Evolutionary conservation across 2,888 invertebrate genomes (phyloP), one percentile per base, ranked within the genome.

Genomic region (Drosophila gaucha): DNA sequence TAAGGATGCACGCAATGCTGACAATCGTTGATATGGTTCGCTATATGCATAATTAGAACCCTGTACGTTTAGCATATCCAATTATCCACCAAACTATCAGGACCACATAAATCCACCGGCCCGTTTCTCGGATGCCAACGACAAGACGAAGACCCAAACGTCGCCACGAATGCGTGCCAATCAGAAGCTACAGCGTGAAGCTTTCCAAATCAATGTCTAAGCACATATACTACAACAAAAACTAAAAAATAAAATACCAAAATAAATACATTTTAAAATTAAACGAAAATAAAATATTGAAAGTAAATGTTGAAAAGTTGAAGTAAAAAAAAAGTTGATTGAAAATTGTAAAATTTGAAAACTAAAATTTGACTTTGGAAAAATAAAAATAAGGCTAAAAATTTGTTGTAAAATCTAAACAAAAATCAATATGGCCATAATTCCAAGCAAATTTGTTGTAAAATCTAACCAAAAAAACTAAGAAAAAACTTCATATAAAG

Each of bases 41-140:
- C 75, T 82, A 85, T 78, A 75, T 65, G 70, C 72, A 68, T 86
- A 83, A 83, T 80, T 82, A 83, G 83, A 83, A 83, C 87, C 78
- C 85, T 85, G 74, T 85, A 87, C 79, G 88, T 85, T 78, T 93
- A 95, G 95, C 93, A 95, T 95, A 93, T 95, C 95, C 83, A 95
- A 95, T 92, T 95, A 95, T 92, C 95, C 94, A 87, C 94, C 94
- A 85, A 95, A 95, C 92, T 96, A 95, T 94, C 95, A 95, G 93
- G 96, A 96, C 89, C 95, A 95, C 92, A 95, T 96, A 90, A 95
- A 97, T 93, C 97, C 96, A 88, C 96, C 97, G 89, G 95, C 95
- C 89, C 95, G 96, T 75, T 97, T 97, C 94, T 96, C 96, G 84
- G 97, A 97, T 86, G 86, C 88, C 71, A 93, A 90, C 78, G 92